Conservation (phyloP, 2,888 invertebrate species). For the Serrognathus titanus region DNA sequence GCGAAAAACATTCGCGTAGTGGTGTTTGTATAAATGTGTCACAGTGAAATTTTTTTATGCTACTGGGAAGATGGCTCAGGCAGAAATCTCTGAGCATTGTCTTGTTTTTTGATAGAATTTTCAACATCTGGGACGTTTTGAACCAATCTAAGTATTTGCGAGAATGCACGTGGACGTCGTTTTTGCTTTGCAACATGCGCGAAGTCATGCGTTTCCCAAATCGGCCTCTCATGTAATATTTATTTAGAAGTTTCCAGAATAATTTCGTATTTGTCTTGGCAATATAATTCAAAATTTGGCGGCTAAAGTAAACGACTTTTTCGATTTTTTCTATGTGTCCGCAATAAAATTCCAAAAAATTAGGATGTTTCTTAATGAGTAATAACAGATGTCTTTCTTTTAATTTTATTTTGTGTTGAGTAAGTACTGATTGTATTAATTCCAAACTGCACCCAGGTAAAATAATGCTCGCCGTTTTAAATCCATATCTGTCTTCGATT, state of each 20-base stretch:
- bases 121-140: background rate
- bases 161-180: background rate
- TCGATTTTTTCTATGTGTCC: background rate
- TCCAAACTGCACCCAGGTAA: conserved; percentile 13
- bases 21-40: background rate
- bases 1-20: background rate
- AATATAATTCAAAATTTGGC: background rate
- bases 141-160: background rate
- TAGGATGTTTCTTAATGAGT: conserved; percentile 15
- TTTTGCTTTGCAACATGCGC: background rate
- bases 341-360: conserved; percentile 14
- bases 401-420: conserved; percentile 11
- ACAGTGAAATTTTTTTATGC: background rate
- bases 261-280: background rate
- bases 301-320: background rate
- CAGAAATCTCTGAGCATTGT: background rate
- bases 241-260: conserved; percentile 1
- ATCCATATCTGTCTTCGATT: conserved; percentile 18
- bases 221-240: background rate
- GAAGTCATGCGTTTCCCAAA: background rate
- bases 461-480: conserved; percentile 10
- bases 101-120: background rate
- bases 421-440: conserved; percentile 10
- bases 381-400: conserved; percentile 11
- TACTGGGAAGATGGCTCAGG: background rate